Evolutionary conservation across 1,140 invertebrate genomes (phyloP).

Genomic region (Ceratina australensis): DNA sequence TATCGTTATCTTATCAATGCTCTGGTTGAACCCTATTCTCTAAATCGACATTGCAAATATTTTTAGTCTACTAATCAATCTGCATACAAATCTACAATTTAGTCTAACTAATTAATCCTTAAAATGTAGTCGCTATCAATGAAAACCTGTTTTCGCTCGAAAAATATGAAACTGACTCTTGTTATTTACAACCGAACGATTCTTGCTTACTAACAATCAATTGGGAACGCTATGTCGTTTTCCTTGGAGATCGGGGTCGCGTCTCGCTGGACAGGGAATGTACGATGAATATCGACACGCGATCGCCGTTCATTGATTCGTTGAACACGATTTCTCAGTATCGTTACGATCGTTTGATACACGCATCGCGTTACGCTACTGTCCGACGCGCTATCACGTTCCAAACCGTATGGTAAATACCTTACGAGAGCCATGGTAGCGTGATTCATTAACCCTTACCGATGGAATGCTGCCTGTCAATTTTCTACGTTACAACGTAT

Average conservation of each 20-base stretch:
- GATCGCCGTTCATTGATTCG: constrained; percentile 36
- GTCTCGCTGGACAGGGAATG: constrained; percentile 13
- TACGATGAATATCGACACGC: constrained; percentile 31
- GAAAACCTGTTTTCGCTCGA: background rate
- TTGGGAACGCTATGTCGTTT: constrained; percentile 54
- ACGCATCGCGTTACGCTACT: constrained; percentile 19
- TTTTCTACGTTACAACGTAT: too few relatives aligned
- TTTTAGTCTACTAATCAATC: too few relatives aligned
- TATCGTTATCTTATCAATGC: too few relatives aligned
- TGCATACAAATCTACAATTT: too few relatives aligned
- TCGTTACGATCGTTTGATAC: constrained; percentile 38
- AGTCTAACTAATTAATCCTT: too few relatives aligned
- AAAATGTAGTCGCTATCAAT: too few relatives aligned
- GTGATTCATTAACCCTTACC: too few relatives aligned
- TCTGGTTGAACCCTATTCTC: too few relatives aligned
- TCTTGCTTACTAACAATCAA: constrained; percentile 7
- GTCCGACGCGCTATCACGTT: constrained; percentile 10
- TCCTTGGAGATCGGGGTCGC: constrained; percentile 58
- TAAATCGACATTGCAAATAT: too few relatives aligned
- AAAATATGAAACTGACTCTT: background rate
- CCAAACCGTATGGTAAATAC: background rate
- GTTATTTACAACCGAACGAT: constrained; percentile 4
- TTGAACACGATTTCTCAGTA: constrained; percentile 42
- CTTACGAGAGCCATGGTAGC: background rate
- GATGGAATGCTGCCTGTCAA: background rate